Evolutionary conservation across 1,140 invertebrate species (phyloP).

Genomic region (Heliconius himera): DNA sequence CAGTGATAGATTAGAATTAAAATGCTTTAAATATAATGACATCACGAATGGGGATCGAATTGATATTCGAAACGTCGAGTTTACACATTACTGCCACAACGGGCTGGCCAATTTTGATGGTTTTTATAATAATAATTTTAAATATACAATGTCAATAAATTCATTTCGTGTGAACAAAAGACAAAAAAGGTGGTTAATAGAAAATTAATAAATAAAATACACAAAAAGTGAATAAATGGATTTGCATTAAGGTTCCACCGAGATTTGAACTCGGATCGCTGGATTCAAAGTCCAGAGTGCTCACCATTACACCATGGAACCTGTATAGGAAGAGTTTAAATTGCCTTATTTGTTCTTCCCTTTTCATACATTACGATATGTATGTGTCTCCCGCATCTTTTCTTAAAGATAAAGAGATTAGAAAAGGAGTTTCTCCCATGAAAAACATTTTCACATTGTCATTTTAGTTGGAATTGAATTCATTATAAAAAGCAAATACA

Average conservation of each 20-base stretch:
- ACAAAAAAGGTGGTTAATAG: too few relatives aligned
- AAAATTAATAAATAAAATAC: background rate
- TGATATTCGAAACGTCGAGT: too few relatives aligned
- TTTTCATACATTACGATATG: background rate
- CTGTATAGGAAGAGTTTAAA: background rate
- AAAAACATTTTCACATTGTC: background rate
- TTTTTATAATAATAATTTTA: too few relatives aligned
- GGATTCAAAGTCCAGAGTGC: constrained; percentile 81
- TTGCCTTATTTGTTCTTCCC: background rate
- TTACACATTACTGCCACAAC: too few relatives aligned
- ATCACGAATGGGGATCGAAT: too few relatives aligned
- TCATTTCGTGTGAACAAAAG: too few relatives aligned
- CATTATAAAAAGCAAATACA: background rate
- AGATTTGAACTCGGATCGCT: constrained; percentile 81
- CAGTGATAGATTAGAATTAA: too few relatives aligned
- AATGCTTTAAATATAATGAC: too few relatives aligned
- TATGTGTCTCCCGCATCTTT: background rate
- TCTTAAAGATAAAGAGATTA: background rate
- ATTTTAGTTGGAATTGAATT: background rate
- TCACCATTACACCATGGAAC: constrained; percentile 51
- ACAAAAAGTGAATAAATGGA: background rate
- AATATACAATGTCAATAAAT: too few relatives aligned
- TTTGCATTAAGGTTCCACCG: constrained; percentile 67
- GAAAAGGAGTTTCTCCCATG: background rate
- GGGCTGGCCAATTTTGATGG: too few relatives aligned